Base-by-base conservation (phyloP, 2,113 vertebrate species). In the Eulemur rufifrons region DNA sequence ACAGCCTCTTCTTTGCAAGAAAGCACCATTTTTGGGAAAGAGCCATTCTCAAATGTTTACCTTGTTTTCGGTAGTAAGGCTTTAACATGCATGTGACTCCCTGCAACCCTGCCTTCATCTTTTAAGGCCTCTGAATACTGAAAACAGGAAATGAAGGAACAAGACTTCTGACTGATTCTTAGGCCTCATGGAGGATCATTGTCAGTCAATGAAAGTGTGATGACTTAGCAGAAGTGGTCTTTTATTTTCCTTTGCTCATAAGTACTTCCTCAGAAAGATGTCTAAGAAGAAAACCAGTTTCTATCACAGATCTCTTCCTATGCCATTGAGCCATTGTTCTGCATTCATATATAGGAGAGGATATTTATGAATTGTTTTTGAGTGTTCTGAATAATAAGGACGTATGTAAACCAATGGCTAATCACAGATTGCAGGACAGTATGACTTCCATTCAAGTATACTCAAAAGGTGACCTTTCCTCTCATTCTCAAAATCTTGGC, bases 1-100 rank as follows among this genome's bases (percentile, higher is more conserved):
- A 5, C 50, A 86, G 29, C 15, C 86, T 89, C 92, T 89, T 95
- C 21, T 85, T 77, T 88, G 50, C 6, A 94, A 71, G 25, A 89
- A 76, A 45, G 59, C 59, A 59, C 39, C 12, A 52, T 95, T 94
- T 91, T 42, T 8, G 71, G 80, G 63, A 76, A 93, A 97, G 20
- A 91, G 11, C 11, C 5, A 13, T 81, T 96, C 68, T 91, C n/a
- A 78, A 78, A 82, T 34, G 59, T 64, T 86, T 34, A 80, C 42
- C 37, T 52, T 87, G 37, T 82, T 85, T 88, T 74, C 84, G 74
- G 14, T 14, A 39, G 37, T 13, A n/a, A 74, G 37, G 21, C 20
- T 82, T 37, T 37, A 73, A 34, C 21, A 73, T 56, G 39, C 0
- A 0, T 86, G 14, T 4, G 39, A 82, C 37, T 86, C 15, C 29